phyloP scores from a whole-genome alignment of 1,140 invertebrate species.

The Orius insidiosus region DNA sequence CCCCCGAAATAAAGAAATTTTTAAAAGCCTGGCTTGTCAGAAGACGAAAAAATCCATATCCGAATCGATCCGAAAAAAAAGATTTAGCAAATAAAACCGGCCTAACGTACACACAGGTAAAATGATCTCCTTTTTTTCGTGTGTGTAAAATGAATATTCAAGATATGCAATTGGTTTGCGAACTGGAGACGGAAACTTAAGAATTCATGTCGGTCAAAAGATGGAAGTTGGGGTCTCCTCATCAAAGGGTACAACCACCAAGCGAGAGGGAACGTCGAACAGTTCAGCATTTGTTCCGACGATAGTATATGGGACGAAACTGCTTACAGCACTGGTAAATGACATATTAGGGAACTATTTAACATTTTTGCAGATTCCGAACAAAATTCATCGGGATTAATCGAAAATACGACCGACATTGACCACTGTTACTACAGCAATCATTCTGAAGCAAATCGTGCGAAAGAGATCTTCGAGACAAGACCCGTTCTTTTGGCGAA shows the following conservation, averaged over 20 bases:
- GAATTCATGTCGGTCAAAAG: slow-evolving; percentile 41
- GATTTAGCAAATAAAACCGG: slow-evolving; percentile 45
- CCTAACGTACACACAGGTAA: slow-evolving; percentile 48
- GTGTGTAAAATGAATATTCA: not conserved
- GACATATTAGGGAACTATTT: not conserved
- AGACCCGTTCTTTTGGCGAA: slow-evolving; percentile 35
- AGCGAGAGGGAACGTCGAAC: slow-evolving; percentile 50
- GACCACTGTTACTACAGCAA: slow-evolving; percentile 1
- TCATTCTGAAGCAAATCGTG: not conserved
- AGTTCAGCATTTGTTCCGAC: slow-evolving; percentile 53
- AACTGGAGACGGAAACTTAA: slow-evolving; percentile 56
- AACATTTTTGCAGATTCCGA: not conserved
- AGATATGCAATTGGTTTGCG: slow-evolving; percentile 62
- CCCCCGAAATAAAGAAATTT: slow-evolving; percentile 52
- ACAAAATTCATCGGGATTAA: not conserved
- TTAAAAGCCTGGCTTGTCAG: slow-evolving; percentile 52
- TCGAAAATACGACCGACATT: not conserved
- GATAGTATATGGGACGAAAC: slow-evolving; percentile 52
- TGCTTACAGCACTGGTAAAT: slow-evolving; percentile 9
- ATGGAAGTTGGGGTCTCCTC: slow-evolving; percentile 47
- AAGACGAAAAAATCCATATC: slow-evolving; percentile 51
- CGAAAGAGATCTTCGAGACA: not conserved
- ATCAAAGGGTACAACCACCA: slow-evolving; percentile 53
- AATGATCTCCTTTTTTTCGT: not conserved
- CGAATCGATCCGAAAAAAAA: slow-evolving; percentile 52